Conservation (phyloP, 2,888 invertebrate genomes). For the Oligia strigilis region DNA sequence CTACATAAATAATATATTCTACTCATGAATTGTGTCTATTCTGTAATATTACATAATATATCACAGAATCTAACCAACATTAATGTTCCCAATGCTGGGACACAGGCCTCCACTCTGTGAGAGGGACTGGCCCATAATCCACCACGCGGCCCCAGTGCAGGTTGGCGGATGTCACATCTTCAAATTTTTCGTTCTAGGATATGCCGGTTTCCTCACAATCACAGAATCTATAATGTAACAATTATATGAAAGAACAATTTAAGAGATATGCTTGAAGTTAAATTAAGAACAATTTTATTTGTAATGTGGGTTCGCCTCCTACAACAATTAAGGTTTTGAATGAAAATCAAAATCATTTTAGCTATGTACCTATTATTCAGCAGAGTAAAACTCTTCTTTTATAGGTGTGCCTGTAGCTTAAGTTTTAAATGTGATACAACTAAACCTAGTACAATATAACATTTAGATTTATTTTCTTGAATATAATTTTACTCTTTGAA, state of each 20-base stretch:
- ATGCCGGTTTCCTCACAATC: neutral
- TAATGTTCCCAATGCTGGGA: neutral
- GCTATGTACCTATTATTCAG: neutral
- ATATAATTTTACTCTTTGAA: conserved; percentile 65
- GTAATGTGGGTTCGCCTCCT: neutral
- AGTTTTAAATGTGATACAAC: conserved; percentile 82
- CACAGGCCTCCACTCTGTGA: neutral
- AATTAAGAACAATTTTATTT: neutral
- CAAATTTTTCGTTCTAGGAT: neutral
- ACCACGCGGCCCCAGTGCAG: neutral
- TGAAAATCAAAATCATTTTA: neutral
- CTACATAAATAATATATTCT: neutral
- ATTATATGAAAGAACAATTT: neutral
- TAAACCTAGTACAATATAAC: conserved; percentile 63
- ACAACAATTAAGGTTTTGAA: neutral
- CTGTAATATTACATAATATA: neutral
- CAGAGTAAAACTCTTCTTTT: conserved; percentile 52
- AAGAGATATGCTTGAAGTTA: conserved; percentile 6
- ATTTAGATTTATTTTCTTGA: conserved; percentile 46
- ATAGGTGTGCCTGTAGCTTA: conserved; percentile 73
- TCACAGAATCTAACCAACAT: neutral
- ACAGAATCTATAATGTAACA: neutral
- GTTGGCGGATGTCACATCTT: neutral
- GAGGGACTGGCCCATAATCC: too few relatives aligned
- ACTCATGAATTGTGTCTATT: conserved; percentile 17